Base-by-base conservation (phyloP, 2,888 invertebrate genomes). In the Dryadula phaetusa region DNA sequence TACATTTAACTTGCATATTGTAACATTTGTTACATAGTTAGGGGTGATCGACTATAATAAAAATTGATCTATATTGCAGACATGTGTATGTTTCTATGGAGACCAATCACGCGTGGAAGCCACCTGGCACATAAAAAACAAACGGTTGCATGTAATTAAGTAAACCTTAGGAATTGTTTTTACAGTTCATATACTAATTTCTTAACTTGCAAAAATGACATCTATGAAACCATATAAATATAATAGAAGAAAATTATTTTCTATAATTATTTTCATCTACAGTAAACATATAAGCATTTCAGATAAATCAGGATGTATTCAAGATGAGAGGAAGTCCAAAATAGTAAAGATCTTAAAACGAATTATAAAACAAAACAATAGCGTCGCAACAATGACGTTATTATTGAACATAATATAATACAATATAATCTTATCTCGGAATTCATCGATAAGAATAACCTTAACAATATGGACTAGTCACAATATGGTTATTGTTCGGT, bases 401-500 rank as follows among this genome's bases (percentile, higher is more conserved):
- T 66, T 60, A 56, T 47, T 18, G 42, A 60, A 69, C 42, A 32
- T 44, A 60, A 60, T 42, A 60, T 42, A 54, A 69, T 62, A 69
- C 64, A 58, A 49, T 63, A 32, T 70, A 64, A 73, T 71, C 72
- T 70, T 61, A 73, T 70, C 72, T 69, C 82, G n/a, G 76, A 79
- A 77, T 75, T 82, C 75, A 82, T 82, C 84, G 74, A 74, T 70
- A 71, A 66, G 71, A 74, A 71, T 76, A 72, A 76, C 72, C 75
- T 75, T 60, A 79, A 82, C 82, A 80, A 76, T 78, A 77, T 71
- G 71, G 70, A 70, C 67, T 72, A 73, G 75, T 72, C 76, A 80
- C 77, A 78, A 75, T 76, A 72, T 71, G 74, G 72, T 80, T 78
- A 79, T 77, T 82, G 82, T 79, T 77, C 71, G 66, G 70, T 75